Evolutionary conservation across 2,797 vertebrate genomes (phyloP).

Genomic region (Oophaga sylvatica): DNA sequence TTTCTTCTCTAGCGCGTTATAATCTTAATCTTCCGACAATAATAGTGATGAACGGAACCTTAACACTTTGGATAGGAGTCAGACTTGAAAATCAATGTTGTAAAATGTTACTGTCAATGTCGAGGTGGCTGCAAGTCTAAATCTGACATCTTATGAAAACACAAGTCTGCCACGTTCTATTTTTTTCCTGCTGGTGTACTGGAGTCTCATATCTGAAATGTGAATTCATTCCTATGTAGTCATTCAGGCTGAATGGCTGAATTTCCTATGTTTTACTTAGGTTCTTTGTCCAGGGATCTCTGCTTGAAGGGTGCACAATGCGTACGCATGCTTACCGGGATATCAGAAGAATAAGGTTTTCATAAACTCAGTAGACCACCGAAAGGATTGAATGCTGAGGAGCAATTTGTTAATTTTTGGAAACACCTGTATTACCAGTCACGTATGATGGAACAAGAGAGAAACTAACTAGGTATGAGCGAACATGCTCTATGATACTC

Average conservation of each 20-base stretch:
- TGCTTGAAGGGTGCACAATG: conserved; percentile 35
- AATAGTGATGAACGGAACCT: not conserved
- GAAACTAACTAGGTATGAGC: not conserved
- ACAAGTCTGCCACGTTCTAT: conserved; percentile 33
- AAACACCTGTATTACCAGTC: conserved; percentile 8
- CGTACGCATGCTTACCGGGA: not conserved
- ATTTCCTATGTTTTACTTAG: conserved; percentile 51
- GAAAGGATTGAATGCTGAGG: conserved; percentile 24
- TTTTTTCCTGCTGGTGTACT: not conserved
- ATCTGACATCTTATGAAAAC: conserved; percentile 40
- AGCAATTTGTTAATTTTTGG: conserved; percentile 9
- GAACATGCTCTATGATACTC: no score
- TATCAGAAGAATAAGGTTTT: not conserved
- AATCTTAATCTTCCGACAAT: not conserved
- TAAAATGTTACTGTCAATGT: conserved; percentile 29
- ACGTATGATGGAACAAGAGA: not conserved
- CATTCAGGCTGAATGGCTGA: conserved; percentile 4
- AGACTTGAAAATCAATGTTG: conserved; percentile 24
- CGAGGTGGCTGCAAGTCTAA: conserved; percentile 34
- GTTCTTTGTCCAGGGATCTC: conserved; percentile 19
- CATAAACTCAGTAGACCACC: conserved; percentile 14
- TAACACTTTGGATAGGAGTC: conserved; percentile 28
- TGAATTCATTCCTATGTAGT: conserved; percentile 17
- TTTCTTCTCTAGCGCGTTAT: not conserved
- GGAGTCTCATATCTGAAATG: conserved; percentile 3